These are phyloP conservation scores for Pomacea maculata DNA, from an alignment of 1,140 invertebrate genomes.

Conservation along the genomic window DNA sequence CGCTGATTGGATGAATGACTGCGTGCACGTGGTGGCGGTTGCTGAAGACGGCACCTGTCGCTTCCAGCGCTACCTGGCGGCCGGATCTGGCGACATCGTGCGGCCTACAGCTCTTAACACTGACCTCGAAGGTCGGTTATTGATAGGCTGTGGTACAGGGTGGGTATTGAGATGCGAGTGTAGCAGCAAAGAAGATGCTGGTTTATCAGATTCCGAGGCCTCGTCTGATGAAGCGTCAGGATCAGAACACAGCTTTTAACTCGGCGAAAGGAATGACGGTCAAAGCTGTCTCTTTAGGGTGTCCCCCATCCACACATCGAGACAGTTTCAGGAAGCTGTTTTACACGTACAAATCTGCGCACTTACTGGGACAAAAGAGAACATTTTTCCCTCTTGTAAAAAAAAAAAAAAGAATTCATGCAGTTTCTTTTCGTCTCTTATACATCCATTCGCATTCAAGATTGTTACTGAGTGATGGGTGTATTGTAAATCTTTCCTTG, in stretches of 20 bases:
- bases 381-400: too few relatives aligned
- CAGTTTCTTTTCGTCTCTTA: too few relatives aligned
- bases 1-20: conserved; percentile 11
- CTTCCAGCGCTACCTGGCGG: conserved; percentile 16
- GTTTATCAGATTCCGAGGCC: not conserved
- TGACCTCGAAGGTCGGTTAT: not conserved
- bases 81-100: not conserved
- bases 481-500: too few relatives aligned
- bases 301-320: too few relatives aligned
- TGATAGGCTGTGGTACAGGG: conserved; percentile 18
- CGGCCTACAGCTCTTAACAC: conserved; percentile 9
- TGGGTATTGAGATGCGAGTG: conserved; percentile 2
- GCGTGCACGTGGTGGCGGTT: conserved; percentile 6
- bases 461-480: too few relatives aligned
- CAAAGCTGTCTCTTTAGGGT: not conserved
- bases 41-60: not conserved
- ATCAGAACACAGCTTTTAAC: conserved; percentile 2
- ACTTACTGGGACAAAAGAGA: too few relatives aligned
- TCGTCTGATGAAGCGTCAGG: not conserved
- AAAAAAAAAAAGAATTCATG: too few relatives aligned
- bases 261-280: not conserved
- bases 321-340: too few relatives aligned
- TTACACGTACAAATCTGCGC: too few relatives aligned
- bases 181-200: not conserved
- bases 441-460: too few relatives aligned